A percentile compares a stretch with the other conserved stretches of the same genome.
phyloP scores from a whole-genome alignment of 2,797 vertebrate genomes.

The Phylloscopus collybita region DNA sequence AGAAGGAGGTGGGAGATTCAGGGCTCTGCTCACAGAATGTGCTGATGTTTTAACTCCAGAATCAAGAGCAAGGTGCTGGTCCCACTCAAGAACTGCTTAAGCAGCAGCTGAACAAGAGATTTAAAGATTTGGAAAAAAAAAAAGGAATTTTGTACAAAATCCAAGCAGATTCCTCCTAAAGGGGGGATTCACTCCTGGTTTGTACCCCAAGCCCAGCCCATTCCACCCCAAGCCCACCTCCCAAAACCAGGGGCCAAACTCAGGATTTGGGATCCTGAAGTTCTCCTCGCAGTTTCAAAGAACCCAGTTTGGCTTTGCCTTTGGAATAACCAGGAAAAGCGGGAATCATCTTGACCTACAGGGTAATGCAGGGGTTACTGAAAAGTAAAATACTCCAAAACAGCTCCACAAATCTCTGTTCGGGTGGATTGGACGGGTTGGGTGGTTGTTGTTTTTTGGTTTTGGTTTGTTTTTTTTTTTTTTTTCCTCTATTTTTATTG shows the following conservation, averaged over 20 bases:
- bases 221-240: background rate
- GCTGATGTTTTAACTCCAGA: background rate
- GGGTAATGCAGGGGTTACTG: background rate
- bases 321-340: rapidly evolving
- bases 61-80: background rate
- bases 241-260: background rate
- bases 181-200: rapidly evolving
- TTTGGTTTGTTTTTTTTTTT: background rate
- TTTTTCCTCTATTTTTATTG: conserved; percentile 78
- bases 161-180: background rate
- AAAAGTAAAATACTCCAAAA: background rate
- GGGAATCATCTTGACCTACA: background rate
- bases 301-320: background rate
- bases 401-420: conserved; percentile 28
- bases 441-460: background rate
- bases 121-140: background rate
- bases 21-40: background rate
- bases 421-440: background rate
- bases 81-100: background rate
- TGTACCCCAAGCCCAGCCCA: background rate
- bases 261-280: background rate
- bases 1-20: background rate
- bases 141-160: background rate
- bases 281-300: background rate
- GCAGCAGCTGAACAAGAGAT: background rate